phyloP scores from a whole-genome alignment of 92 coral and sea anemone genomes.

The Phymanthus crucifer region DNA sequence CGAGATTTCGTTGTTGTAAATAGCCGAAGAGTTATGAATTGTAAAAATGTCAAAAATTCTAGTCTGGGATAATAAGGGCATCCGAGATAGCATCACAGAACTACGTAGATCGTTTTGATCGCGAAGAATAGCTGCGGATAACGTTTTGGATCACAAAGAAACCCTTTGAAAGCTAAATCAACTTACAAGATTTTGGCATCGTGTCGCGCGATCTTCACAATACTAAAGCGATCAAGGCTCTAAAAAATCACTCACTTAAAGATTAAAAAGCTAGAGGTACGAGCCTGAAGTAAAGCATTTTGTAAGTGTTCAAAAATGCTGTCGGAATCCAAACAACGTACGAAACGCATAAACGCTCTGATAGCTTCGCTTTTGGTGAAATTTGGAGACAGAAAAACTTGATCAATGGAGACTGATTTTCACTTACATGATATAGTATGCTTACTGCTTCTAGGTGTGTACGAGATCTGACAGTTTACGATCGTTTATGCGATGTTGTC shows the following conservation, averaged over 20 bases:
- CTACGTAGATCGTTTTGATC: background rate
- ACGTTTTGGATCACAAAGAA: background rate
- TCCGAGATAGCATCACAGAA: background rate
- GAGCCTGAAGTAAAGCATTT: slow-evolving; percentile 14
- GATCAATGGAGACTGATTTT: background rate
- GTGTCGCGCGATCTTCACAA: background rate
- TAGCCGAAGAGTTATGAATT: background rate
- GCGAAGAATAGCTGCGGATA: too few species aligned
- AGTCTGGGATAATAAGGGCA: slow-evolving; percentile 6
- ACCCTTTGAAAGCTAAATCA: background rate
- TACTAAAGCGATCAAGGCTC: background rate
- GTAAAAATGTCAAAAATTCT: slow-evolving; percentile 24
- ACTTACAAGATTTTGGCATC: slow-evolving; percentile 1
- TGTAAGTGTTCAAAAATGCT: slow-evolving; percentile 60
- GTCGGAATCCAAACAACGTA: slow-evolving; percentile 80
- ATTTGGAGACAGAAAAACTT: background rate
- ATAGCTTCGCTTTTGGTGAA: background rate
- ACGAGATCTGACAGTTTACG: slow-evolving; percentile 24
- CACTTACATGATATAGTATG: background rate
- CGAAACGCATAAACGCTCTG: slow-evolving; percentile 54
- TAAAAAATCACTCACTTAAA: background rate
- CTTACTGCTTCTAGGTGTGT: background rate
- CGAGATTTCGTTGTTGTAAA: background rate
- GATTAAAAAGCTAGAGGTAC: background rate
- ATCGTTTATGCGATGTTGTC: slow-evolving; percentile 22